Conservation (phyloP, 2,797 vertebrate species). For the Darevskia nairensis region DNA sequence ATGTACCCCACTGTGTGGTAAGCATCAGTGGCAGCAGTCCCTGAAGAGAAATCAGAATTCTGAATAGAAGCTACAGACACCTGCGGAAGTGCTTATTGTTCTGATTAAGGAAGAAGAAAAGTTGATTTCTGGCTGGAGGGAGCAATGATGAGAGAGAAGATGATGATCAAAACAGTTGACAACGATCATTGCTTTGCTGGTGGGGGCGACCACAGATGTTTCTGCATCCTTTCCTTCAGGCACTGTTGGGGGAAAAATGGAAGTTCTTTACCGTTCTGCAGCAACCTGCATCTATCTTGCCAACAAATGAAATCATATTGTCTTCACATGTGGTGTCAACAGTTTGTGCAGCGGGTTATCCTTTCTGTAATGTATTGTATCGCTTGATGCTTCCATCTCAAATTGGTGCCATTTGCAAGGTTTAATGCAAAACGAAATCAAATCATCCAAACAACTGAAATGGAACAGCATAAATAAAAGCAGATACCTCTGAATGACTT, state of each 20-base stretch:
- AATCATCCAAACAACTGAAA: slow-evolving; percentile 49
- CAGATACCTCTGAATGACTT: slow-evolving; percentile 50
- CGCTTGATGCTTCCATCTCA: slow-evolving; percentile 28
- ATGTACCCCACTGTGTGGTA: slow-evolving; percentile 72
- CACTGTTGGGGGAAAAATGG: slow-evolving; percentile 31
- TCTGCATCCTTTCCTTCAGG: slow-evolving; percentile 28
- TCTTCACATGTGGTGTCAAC: slow-evolving; percentile 18
- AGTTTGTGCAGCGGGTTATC: slow-evolving; percentile 31
- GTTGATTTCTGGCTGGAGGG: slow-evolving; percentile 75
- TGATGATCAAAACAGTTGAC: not conserved
- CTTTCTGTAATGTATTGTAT: slow-evolving; percentile 29
- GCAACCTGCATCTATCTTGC: not conserved
- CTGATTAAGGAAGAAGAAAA: slow-evolving; percentile 76
- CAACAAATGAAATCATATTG: slow-evolving; percentile 35
- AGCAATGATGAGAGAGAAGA: slow-evolving; percentile 55
- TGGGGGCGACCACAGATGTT: not conserved
- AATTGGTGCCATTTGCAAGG: slow-evolving; percentile 35
- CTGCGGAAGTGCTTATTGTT: slow-evolving; percentile 79
- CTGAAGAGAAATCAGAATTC: slow-evolving; percentile 76
- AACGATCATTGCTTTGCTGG: not conserved
- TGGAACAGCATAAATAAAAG: slow-evolving; percentile 42
- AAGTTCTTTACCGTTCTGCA: not conserved
- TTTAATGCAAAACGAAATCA: slow-evolving; percentile 55
- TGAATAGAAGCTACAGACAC: slow-evolving; percentile 75
- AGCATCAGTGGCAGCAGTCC: slow-evolving; percentile 62